Conservation (phyloP, 1,140 invertebrate species). For the Pachyrhynchus sulphureomaculatus region DNA sequence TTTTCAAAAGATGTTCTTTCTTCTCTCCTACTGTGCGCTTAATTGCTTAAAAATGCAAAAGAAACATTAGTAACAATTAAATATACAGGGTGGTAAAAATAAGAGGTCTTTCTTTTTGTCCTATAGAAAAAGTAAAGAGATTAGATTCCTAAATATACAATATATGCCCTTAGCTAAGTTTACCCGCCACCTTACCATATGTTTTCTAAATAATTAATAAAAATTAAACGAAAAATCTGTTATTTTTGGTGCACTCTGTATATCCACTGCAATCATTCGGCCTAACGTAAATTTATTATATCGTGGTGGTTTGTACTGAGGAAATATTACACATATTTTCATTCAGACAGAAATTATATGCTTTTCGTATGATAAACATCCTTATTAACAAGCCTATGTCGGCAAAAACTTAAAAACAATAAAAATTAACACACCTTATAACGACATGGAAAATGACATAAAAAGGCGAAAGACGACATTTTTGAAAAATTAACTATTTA, state of each 20-base stretch:
- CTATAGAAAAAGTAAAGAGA: background rate
- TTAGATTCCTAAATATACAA: constrained; percentile 4
- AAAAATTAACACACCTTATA: constrained; percentile 49
- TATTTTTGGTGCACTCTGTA: constrained; percentile 26
- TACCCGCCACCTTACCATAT: constrained; percentile 23
- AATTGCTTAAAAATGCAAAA: constrained; percentile 14
- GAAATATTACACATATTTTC: constrained; percentile 42
- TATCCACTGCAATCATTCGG: constrained; percentile 26
- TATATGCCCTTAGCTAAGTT: constrained; percentile 10
- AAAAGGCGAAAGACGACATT: constrained; percentile 12
- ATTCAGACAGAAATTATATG: constrained; percentile 45
- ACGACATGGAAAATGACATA: constrained; percentile 40
- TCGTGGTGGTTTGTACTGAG: constrained; percentile 51
- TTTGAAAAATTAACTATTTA: background rate
- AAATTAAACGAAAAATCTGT: constrained; percentile 18
- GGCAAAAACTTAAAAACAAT: constrained; percentile 46
- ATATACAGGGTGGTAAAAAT: constrained; percentile 21
- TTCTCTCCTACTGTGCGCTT: constrained; percentile 10
- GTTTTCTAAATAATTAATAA: constrained; percentile 5
- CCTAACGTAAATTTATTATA: constrained; percentile 34
- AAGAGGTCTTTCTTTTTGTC: constrained; percentile 6
- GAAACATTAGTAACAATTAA: constrained; percentile 9
- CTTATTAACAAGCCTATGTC: constrained; percentile 48
- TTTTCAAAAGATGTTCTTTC: background rate
- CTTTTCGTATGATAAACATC: constrained; percentile 33